Base-by-base conservation (phyloP, 2,797 vertebrate species). In the Hypotaenidia philippensis region DNA sequence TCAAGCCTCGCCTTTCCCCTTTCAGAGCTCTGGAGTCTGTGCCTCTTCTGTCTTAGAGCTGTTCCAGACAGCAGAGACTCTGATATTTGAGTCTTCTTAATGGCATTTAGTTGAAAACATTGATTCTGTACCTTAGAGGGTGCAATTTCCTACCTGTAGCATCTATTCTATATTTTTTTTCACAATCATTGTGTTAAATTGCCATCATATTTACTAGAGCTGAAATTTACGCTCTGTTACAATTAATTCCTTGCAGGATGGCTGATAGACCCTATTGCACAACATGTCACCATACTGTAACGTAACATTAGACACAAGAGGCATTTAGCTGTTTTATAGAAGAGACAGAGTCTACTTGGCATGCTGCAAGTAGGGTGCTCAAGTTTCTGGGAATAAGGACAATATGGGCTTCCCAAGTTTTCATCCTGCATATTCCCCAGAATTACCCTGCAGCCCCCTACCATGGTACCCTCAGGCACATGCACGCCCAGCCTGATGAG, bases 331-430 rank as follows among this genome's bases (percentile, higher is more conserved):
- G 40, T 53, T 86, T 75, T 25, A 21, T 18, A 57, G 57, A 20
- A 85, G 19, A 49, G 23, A n/a, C 32, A 38, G 31, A 56, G 11
- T 79, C 15, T 79, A 61, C n/a, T 4, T 44, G 38, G 7, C 16
- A 23, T 22, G 26, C 36, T 71, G 17, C 34, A 57, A 31, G 20
- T 45, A 60, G 27, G 27, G 78, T 85, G 11, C 38, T 53, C 21
- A 29, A 8, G 14, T 41, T 93, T 23, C 25, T 57, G 23, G 10
- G 21, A 4, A 21, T 71, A 6, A 64, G 19, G 29, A 45, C 0
- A 3, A 29, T 50, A 45, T 0, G 0, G 3, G 1, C 68, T 59
- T 79, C 10, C 29, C 19, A 34, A 25, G 10, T 40, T 83, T 71
- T 80, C 0, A 0, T 75, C 38, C 22, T 78, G 5, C 18, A 8